phyloP scores from a whole-genome alignment of 2,797 vertebrate species.

The Sciurus carolinensis region DNA sequence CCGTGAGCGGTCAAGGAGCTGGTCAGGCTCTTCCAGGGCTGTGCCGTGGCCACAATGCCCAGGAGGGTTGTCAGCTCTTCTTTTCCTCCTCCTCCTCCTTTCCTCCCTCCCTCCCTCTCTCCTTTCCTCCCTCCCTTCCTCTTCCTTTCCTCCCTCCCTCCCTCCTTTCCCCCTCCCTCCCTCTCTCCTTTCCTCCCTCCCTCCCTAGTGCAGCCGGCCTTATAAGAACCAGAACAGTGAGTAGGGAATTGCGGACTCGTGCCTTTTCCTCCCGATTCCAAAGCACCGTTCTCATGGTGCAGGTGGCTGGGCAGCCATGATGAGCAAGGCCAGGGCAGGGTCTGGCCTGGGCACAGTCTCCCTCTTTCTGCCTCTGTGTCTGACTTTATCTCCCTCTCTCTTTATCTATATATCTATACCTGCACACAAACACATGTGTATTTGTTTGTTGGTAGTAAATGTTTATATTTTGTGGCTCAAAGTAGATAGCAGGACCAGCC shows the following conservation, averaged over 20 bases:
- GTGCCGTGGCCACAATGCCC: not conserved
- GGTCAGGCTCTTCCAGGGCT: not conserved
- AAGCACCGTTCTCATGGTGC: not conserved
- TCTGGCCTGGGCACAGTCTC: not conserved
- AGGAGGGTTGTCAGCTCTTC: not conserved
- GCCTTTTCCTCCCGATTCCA: not conserved
- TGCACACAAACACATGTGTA: not conserved
- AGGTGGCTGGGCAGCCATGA: not conserved
- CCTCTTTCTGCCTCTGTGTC: not conserved
- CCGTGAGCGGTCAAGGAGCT: not conserved
- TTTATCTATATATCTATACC: not conserved
- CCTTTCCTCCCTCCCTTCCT: rapidly evolving
- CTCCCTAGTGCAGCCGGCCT: not conserved
- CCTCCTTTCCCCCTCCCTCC: rapidly evolving
- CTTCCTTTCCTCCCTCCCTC: rapidly evolving
- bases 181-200: too few relatives aligned
- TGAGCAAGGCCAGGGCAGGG: not conserved
- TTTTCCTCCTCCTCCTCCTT: rapidly evolving
- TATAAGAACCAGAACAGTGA: not conserved
- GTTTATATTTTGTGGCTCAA: not conserved
- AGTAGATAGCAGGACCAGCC: not conserved
- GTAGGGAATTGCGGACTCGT: not conserved
- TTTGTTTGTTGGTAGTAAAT: not conserved
- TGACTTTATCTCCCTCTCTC: too few relatives aligned
- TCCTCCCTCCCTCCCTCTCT: too few relatives aligned